Evolutionary conservation across 2,888 invertebrate genomes (phyloP), one percentile per base, ranked within the genome.

Genomic region (Oligia fasciuncula): DNA sequence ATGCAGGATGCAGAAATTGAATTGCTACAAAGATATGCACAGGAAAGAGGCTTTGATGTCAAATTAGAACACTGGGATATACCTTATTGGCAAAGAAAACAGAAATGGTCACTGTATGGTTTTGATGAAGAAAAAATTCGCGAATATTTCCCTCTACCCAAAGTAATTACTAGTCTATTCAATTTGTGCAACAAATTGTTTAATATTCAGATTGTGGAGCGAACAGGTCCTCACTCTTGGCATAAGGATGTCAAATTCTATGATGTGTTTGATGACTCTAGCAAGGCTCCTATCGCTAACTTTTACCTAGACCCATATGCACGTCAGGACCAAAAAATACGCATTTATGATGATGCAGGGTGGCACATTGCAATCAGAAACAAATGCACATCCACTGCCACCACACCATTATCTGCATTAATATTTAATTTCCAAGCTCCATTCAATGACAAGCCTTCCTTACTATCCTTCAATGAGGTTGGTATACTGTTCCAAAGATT

Each of bases 301-400:
- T 98, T 99, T 92, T 99, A 98, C 92, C 95, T 99, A 0, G 99
- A 99, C 94, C 98, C 98, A 0, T 99, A 98, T 92, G 97, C 97
- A 0, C 97, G 98, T 73, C 97, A 97, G 69, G 97, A 98, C 76
- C 97, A 97, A 85, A 98, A 98, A 94, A 95, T 97, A 71, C 94
- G 96, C 62, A 93, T 97, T 46, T 96, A 97, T 69, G 97, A 97
- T 76, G 97, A 97, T 88, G 97, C 97, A 0, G 98, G 98, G 8
- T 98, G 98, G 98, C 98, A 98, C 96, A 97, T 99, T 17, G 97
- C 98, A n/a, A 98, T 98, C 72, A 97, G 98, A 86, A 98, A 98
- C 92, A 97, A 97, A 86, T 98, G 98, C 92, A 95, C 97, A 68
- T 91, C 98, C 0, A 97, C 97, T 0, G 95, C 96, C 4, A 97